Conservation (phyloP, 2,888 invertebrate species). For the Athalia rosae region DNA sequence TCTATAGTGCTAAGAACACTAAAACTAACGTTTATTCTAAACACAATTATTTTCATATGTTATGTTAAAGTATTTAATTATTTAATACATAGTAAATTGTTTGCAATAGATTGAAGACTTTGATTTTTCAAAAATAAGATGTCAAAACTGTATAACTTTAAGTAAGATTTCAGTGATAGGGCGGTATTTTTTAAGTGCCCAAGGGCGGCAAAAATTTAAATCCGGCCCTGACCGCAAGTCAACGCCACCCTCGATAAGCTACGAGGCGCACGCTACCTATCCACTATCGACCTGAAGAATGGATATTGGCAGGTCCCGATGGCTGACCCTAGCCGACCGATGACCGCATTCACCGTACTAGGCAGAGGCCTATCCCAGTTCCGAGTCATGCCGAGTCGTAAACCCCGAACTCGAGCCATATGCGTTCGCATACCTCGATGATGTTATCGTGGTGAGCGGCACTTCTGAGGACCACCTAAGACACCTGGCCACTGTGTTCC, state of each 20-base stretch:
- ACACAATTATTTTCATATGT: too few species aligned
- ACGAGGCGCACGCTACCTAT: background rate
- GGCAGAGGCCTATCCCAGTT: conserved; percentile 52
- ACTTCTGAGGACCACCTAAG: conserved; percentile 54
- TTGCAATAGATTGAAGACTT: too few species aligned
- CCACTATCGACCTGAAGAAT: background rate
- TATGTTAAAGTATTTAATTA: too few species aligned
- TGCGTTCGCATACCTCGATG: conserved; percentile 56
- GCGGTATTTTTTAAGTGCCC: too few species aligned
- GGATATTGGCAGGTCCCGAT: conserved; percentile 54
- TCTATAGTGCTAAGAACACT: too few species aligned
- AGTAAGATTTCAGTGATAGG: too few species aligned
- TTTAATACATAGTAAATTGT: too few species aligned
- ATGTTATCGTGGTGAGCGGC: conserved; percentile 60
- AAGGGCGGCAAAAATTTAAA: too few species aligned
- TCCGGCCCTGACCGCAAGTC: too few species aligned
- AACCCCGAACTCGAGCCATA: conserved; percentile 56
- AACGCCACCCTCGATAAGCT: background rate
- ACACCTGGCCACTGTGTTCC: conserved; percentile 49
- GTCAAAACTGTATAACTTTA: too few species aligned
- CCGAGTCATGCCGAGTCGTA: conserved; percentile 58
- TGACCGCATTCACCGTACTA: conserved; percentile 53
- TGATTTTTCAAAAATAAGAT: too few species aligned
- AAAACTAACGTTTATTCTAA: too few species aligned
- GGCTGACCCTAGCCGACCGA: conserved; percentile 43